Percentiles rank a stretch among this genome's conserved stretches.
Evolutionary conservation across 2,113 vertebrate species (phyloP).

Genomic region (Heterotis niloticus): DNA sequence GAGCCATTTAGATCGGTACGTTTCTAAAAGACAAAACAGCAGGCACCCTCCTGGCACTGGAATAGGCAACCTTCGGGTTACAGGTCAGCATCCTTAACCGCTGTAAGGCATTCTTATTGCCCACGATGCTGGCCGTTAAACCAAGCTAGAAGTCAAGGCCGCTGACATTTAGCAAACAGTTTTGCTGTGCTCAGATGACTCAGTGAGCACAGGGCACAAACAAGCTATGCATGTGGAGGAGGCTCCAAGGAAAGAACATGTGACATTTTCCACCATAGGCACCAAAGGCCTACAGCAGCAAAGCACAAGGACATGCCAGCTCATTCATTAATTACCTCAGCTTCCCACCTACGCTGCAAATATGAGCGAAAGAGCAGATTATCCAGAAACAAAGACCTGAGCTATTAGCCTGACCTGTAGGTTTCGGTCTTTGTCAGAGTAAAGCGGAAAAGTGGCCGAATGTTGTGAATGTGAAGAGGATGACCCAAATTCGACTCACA

Average conservation of each 20-base stretch:
- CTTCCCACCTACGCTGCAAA: neutral
- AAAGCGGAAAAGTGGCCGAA: neutral
- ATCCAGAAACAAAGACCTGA: neutral
- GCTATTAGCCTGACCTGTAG: slow-evolving; percentile 19
- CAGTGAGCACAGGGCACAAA: neutral
- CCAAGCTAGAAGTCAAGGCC: neutral
- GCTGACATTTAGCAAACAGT: slow-evolving; percentile 13
- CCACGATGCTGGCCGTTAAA: neutral
- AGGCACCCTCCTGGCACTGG: too few relatives aligned
- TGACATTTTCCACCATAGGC: neutral
- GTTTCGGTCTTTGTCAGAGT: neutral
- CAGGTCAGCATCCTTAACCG: too few relatives aligned
- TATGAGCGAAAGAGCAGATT: neutral
- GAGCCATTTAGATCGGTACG: too few relatives aligned
- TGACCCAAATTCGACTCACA: neutral
- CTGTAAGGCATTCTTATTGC: neutral
- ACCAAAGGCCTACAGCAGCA: neutral
- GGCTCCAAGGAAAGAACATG: neutral
- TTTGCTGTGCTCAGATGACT: neutral
- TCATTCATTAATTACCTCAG: slow-evolving; percentile 12
- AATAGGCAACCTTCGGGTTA: too few relatives aligned
- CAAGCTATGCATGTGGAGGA: neutral
- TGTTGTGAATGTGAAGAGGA: slow-evolving; percentile 4
- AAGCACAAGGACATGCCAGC: slow-evolving; percentile 2
- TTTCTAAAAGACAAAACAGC: too few relatives aligned